Base-by-base conservation (phyloP, 2,113 vertebrate genomes). In the Mustelus asterias region DNA sequence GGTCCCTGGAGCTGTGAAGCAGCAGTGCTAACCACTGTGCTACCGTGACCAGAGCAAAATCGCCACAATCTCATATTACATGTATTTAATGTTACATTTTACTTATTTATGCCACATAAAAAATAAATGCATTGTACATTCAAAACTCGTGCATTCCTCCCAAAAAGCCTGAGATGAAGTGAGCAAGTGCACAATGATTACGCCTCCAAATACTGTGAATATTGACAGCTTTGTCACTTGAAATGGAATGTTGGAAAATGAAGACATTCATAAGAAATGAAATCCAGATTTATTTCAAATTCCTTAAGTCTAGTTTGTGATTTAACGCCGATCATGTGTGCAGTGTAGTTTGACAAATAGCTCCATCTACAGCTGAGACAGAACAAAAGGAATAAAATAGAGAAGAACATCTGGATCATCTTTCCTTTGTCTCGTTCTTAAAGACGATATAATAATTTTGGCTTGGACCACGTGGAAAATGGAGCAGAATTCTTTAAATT, bases 221-320 rank as follows among this genome's bases (percentile, higher is more conserved):
- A 18, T 33, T 93, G 89, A 93, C 60, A 93, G 6, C 89, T 93
- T 93, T 93, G 60, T 65, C 60, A 65, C 33, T n/a, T 93, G 33
- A 93, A 93, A 37, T 93, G 89, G 60, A 93, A 93, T 18, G 33
- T 95, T 76, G 94, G 41, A 69, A 76, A 95, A 48, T 72, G 72
- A 72, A 76, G 94, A 24, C 26, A 95, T 72, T 72, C 69, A 18
- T 41, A 72, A 76, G 69, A 76, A 95, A 54, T 70, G 41, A 72
- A 95, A 54, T 72, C 94, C 94, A 72, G 94, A 95, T 95, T 95
- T 95, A 72, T 76, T 95, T 95, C 94, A 70, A 16, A 95, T 95
- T 95, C 93, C 44, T 95, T 48, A 26, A 95, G 93, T 95, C 69
- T 95, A 22, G 69, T 70, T 95, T 95, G 41, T 29, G 41, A 48